Conservation (phyloP, 2,888 invertebrate genomes). For the Bugula neritina region DNA sequence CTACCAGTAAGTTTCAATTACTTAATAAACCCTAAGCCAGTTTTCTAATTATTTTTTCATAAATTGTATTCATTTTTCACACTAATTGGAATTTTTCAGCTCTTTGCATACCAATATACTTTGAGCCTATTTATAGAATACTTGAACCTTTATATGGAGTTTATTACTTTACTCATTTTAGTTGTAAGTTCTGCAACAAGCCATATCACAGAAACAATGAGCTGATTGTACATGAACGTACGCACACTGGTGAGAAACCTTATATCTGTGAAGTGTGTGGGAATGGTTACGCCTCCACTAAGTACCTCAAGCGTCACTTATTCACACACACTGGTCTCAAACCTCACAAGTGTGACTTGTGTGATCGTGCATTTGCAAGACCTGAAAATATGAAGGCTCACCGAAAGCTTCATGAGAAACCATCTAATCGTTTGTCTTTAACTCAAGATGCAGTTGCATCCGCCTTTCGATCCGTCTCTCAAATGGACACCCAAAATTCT, state of each 20-base stretch:
- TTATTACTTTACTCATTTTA: neutral
- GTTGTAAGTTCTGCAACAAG: conserved; percentile 23
- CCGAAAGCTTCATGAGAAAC: conserved; percentile 18
- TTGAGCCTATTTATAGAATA: too few species aligned
- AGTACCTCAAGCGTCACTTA: conserved; percentile 26
- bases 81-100: neutral
- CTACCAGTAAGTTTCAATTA: neutral
- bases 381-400: conserved; percentile 20
- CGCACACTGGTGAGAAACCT: conserved; percentile 28
- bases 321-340: conserved; percentile 28
- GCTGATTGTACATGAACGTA: conserved; percentile 24
- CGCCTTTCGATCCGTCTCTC: neutral
- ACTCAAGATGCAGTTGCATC: neutral
- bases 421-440: neutral
- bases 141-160: too few species aligned
- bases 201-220: conserved; percentile 23
- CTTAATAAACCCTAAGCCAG: neutral
- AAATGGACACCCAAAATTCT: neutral
- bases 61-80: neutral
- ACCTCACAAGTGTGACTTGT: conserved; percentile 27
- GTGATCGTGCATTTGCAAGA: conserved; percentile 25
- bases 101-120: too few species aligned
- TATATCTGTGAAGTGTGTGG: conserved; percentile 28
- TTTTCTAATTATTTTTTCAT: neutral
- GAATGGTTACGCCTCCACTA: conserved; percentile 25